Evolutionary conservation across 1,140 invertebrate genomes (phyloP).

Genomic region (Drosophila nigromelanica): DNA sequence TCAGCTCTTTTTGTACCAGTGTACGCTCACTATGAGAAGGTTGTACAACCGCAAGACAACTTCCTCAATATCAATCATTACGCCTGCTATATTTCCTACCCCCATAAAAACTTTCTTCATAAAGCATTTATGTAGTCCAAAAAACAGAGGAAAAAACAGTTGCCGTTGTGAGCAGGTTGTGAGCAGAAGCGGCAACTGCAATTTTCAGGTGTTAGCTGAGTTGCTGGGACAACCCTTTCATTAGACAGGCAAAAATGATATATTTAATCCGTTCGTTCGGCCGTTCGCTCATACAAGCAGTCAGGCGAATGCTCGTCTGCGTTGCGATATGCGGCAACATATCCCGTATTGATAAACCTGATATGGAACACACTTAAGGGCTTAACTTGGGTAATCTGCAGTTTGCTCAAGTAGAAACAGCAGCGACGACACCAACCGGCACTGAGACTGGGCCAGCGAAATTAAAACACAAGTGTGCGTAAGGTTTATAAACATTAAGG

Average conservation of each 20-base stretch:
- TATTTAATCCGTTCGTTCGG: constrained; percentile 78
- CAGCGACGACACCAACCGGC: constrained; percentile 47
- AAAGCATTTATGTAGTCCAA: constrained; percentile 53
- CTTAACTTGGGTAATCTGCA: constrained; percentile 79
- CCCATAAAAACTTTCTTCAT: constrained; percentile 68
- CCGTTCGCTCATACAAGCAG: constrained; percentile 44
- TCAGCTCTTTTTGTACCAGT: constrained; percentile 21
- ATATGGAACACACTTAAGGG: constrained; percentile 81
- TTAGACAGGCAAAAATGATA: constrained; percentile 78
- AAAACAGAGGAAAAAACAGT: constrained; percentile 43
- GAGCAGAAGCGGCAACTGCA: constrained; percentile 51
- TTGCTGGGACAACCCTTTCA: constrained; percentile 68
- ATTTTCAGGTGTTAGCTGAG: constrained; percentile 73
- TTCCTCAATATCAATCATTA: constrained; percentile 81
- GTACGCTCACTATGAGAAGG: constrained; percentile 31
- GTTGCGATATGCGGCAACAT: constrained; percentile 46
- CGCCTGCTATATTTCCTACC: constrained; percentile 68
- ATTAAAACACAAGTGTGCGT: constrained; percentile 61
- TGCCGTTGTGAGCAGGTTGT: constrained; percentile 54
- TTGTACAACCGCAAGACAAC: constrained; percentile 64
- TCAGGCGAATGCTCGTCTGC: constrained; percentile 65
- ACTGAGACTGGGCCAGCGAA: constrained; percentile 54
- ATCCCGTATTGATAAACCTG: constrained; percentile 70
- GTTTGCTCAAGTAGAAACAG: constrained; percentile 76
- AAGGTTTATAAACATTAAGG: constrained; percentile 27